A percentile compares a stretch with the other conserved stretches of the same genome.
Evolutionary conservation across 2,888 invertebrate species (phyloP).

Genomic region (Pandemis corylana): DNA sequence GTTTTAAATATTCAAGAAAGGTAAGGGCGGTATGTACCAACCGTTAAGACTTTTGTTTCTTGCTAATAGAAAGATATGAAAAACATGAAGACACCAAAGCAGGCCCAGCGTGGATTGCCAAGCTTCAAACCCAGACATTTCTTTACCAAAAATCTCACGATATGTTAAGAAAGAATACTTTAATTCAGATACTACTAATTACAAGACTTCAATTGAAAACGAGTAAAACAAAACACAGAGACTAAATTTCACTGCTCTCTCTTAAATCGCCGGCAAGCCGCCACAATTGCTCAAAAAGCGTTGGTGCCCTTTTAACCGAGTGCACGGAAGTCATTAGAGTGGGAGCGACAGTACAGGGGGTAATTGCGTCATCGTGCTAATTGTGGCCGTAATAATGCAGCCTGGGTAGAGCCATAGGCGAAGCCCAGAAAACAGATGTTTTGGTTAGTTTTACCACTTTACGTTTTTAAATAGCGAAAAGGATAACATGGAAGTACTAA

Average conservation of each 20-base stretch:
- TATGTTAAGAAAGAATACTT: background rate
- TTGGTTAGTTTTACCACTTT: conserved; percentile 3
- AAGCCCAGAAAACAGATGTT: conserved; percentile 26
- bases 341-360: conserved; percentile 55
- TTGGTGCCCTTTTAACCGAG: conserved; percentile 46
- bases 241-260: background rate
- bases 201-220: background rate
- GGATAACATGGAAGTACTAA: background rate
- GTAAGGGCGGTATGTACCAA: no score
- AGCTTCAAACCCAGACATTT: no score
- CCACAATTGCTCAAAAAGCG: conserved; percentile 47
- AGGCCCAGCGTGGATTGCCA: no score
- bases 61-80: no score
- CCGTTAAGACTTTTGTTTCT: no score
- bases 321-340: conserved; percentile 53
- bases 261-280: conserved; percentile 45
- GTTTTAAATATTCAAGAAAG: no score
- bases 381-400: conserved; percentile 61
- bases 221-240: background rate
- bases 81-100: no score
- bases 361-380: conserved; percentile 49
- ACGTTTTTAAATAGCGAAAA: background rate
- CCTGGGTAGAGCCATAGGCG: conserved; percentile 20
- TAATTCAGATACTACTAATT: background rate
- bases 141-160: no score